Evolutionary conservation across 2,888 invertebrate genomes (phyloP).

Genomic region (Coelopa pilipes): DNA sequence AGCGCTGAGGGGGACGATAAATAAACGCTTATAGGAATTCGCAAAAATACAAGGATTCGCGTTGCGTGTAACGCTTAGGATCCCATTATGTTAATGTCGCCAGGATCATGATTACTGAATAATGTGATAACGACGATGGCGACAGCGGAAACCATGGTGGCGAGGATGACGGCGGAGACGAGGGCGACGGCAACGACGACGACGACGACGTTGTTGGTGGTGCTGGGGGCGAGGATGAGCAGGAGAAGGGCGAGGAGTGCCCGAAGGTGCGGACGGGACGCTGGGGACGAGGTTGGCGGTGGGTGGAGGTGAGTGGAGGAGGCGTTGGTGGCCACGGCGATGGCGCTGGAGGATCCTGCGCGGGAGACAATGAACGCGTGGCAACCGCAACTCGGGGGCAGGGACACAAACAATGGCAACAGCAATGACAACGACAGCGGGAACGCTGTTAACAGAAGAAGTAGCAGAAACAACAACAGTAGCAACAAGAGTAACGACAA

Average conservation of each 20-base stretch:
- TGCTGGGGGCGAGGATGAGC: neutral
- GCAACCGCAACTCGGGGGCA: neutral
- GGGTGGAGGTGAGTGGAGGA: too few relatives aligned
- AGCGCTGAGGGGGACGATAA: slow-evolving; percentile 11
- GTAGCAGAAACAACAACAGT: neutral
- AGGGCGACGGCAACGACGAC: neutral
- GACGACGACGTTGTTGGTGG: neutral
- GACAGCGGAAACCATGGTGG: neutral
- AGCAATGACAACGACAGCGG: neutral
- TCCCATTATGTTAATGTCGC: slow-evolving; percentile 44
- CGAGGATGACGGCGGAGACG: neutral
- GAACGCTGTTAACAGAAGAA: too few relatives aligned
- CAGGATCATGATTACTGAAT: slow-evolving; percentile 42
- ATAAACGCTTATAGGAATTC: slow-evolving; percentile 15
- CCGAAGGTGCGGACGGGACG: too few relatives aligned
- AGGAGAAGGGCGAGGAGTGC: neutral
- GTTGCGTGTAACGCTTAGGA: slow-evolving; percentile 43
- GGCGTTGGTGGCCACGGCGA: neutral
- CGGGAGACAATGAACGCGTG: neutral
- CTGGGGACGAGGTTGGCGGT: too few relatives aligned
- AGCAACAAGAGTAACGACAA: neutral
- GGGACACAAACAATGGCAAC: neutral
- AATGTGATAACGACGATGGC: slow-evolving; percentile 18
- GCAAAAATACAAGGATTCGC: slow-evolving; percentile 24
- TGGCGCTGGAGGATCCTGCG: too few relatives aligned